Evolutionary conservation across 2,888 invertebrate species (phyloP).

Genomic region (Drosophila prolongata): DNA sequence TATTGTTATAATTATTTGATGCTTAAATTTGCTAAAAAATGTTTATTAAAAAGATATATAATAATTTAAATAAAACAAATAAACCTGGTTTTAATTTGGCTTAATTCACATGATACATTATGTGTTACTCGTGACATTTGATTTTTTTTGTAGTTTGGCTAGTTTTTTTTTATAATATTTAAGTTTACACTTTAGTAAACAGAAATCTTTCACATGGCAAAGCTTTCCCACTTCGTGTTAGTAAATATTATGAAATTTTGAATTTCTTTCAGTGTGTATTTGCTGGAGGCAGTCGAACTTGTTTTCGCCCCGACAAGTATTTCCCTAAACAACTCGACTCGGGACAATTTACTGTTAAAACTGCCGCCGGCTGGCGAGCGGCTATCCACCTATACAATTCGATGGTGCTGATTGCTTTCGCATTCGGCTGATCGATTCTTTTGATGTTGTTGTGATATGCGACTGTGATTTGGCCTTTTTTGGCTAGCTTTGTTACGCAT

Average conservation of each 20-base stretch:
- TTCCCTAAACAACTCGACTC: conserved; percentile 44
- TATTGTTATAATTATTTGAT: no score
- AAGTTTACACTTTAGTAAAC: no score
- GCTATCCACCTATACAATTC: conserved; percentile 52
- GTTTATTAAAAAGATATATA: not conserved
- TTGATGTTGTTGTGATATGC: conserved; percentile 38
- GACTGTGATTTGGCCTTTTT: conserved; percentile 45
- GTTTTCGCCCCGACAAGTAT: conserved; percentile 35
- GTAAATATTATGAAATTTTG: not conserved
- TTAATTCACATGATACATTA: no score
- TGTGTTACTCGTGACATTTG: no score
- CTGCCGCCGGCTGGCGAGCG: conserved; percentile 22
- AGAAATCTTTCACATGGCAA: no score
- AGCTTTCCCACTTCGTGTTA: no score
- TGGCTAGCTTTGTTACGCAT: conserved; percentile 60
- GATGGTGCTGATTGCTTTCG: conserved; percentile 54
- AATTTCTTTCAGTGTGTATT: conserved; percentile 3
- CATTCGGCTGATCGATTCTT: conserved; percentile 41
- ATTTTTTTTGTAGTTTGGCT: no score
- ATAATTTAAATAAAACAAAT: not conserved
- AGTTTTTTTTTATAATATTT: no score
- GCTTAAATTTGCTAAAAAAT: not conserved
- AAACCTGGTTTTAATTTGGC: no score
- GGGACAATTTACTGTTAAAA: conserved; percentile 55
- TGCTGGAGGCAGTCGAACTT: conserved; percentile 18